Base-by-base conservation (phyloP, 2,113 vertebrate genomes). In the Prunella fulvescens region DNA sequence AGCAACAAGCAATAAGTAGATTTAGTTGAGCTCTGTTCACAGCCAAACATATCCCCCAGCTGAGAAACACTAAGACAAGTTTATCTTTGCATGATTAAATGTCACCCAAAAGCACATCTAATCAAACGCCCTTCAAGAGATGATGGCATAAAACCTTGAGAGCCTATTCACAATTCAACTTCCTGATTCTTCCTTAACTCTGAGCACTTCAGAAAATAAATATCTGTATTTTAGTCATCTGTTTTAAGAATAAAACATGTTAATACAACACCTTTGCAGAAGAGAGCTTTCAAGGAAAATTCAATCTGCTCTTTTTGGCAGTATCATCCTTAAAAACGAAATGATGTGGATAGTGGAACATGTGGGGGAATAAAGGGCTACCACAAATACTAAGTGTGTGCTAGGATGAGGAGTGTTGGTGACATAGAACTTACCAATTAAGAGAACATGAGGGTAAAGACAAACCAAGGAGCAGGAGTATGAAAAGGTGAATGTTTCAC, bases 81-180 rank as follows among this genome's bases (percentile, higher is more conserved):
- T 92, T 95, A 96, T 94, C 93, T 96, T 93, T 95, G 95, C 92
- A 88, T 96, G 95, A 94, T 92, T 96, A 96, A 94, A 96, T 90
- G 88, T 94, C 93, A 95, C 86, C 87, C 85, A 95, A 96, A 95
- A 96, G 90, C 89, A 93, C 93, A 95, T 95, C 96, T 97, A 95
- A 96, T 96, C 95, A 96, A 94, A 96, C 23, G 77, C 86, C 86
- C 82, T 96, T 95, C 96, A 94, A 86, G 88, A 90, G 72, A 72
- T 8, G 76, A 67, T 83, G 82, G 86, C 72, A 80, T 37, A 93
- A 93, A 97, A 96, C 88, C 88, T 96, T 84, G 93, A 96, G 88
- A 92, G 90, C 40, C 90, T 95, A 93, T 96, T 94, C 95, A 96
- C 90, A 92, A 86, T 78, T 90, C 90, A 71, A 81, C 77, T 86